Base-by-base conservation (phyloP, 2,797 vertebrate species). In the Pipistrellus pipistrellus region DNA sequence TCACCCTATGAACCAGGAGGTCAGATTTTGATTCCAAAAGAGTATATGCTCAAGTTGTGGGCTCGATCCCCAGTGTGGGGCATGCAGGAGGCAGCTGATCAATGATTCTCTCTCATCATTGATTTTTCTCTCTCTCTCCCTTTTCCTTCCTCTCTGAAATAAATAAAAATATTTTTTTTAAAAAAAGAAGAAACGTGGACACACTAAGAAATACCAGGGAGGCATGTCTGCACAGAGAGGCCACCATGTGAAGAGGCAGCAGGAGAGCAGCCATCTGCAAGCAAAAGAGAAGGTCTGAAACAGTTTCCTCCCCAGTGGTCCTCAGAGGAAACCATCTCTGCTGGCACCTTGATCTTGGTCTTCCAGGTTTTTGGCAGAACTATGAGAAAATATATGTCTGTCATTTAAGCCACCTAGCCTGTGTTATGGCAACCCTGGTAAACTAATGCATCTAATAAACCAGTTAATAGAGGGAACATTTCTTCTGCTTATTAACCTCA, bases 401-500 rank as follows among this genome's bases (percentile, higher is more conserved):
- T 51, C 46, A 27, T 85, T 32, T 69, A 57, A 76, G n/a, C 25
- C 11, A 66, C n/a, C 14, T 7, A 13, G 27, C 35, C n/a, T 85
- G n/a, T 75, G 21, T 89, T 62, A 51, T 25, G 30, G 18, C 10
- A 71, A 30, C 15, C 30, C 30, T 55, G 17, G 27, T 10, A 89
- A 90, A 83, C 6, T n/a, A 90, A 85, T 53, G 41, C 32, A 59
- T 59, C 59, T 72, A 78, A 41, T 41, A 88, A 72, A 82, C 8
- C 12, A 82, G 25, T 83, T 73, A 57, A 73, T 9, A 17, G 27
- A 73, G 13, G 8, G 18, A 7, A 59, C 13, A 8, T 59, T 27
- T 66, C 27, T 48, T 66, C 25, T 55, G 14, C 15, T 38, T 84
- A 14, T 78, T 92, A 69, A 59, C 72, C 88, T 88, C 86, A 93